Percentiles rank a stretch among this genome's conserved stretches.
Evolutionary conservation across 2,113 vertebrate species (phyloP).

Genomic region (Saimiri boliviensis): DNA sequence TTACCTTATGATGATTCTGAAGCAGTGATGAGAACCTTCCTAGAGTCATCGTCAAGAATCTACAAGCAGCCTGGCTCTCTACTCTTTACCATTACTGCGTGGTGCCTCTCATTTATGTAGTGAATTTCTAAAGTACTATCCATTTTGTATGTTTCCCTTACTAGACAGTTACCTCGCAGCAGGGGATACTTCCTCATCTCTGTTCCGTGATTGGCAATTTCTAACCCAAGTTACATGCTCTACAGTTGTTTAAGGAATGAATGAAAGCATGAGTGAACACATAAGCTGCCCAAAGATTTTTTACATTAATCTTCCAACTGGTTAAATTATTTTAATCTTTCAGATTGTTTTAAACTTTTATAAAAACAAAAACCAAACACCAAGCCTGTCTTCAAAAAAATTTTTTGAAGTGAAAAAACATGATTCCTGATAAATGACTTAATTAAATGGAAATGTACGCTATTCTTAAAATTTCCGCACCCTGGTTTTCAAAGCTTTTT

Average conservation of each 20-base stretch:
- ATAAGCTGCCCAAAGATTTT: background rate
- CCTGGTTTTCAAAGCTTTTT: conserved; percentile 27
- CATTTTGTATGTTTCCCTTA: background rate
- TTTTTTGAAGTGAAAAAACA: background rate
- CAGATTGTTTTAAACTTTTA: background rate
- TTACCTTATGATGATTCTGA: background rate
- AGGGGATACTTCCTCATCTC: background rate
- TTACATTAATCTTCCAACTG: background rate
- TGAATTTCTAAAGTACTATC: background rate
- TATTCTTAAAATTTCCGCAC: too few relatives aligned
- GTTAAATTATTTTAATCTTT: background rate
- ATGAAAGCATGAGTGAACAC: background rate
- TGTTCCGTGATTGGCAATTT: background rate
- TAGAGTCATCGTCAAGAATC: background rate
- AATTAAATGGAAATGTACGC: background rate
- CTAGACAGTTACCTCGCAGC: background rate
- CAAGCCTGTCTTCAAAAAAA: background rate
- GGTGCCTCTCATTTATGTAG: background rate
- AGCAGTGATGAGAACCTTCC: background rate
- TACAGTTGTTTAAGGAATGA: background rate
- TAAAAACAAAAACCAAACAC: background rate
- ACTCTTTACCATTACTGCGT: background rate
- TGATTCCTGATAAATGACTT: background rate
- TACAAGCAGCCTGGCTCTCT: background rate
- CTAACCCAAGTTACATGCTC: background rate